These are phyloP conservation scores for Halictus quadricinctus DNA, from an alignment of 2,888 invertebrate species.

Conservation along the genomic window DNA sequence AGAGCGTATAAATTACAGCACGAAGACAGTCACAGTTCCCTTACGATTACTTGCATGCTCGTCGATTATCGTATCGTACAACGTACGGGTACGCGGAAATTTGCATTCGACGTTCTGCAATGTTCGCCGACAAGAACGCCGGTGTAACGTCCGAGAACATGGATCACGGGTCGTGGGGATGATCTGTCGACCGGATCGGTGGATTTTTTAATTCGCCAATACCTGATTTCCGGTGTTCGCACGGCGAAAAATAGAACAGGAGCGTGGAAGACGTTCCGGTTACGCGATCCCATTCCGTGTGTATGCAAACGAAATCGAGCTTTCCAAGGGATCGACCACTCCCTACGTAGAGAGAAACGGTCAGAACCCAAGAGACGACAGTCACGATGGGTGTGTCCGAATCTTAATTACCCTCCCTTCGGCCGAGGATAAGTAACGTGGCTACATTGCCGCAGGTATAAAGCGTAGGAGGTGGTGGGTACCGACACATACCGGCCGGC, in stretches of 20 bases:
- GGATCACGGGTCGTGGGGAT: neutral
- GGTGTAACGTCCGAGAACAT: constrained; percentile 15
- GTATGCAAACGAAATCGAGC: constrained; percentile 78
- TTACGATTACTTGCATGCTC: constrained; percentile 19
- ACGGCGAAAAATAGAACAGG: constrained; percentile 31
- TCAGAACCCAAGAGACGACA: constrained; percentile 80
- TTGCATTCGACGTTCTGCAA: constrained; percentile 44
- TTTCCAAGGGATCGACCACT: constrained; percentile 78
- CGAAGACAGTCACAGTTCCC: constrained; percentile 18
- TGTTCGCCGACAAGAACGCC: neutral
- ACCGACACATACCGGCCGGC: constrained; percentile 70
- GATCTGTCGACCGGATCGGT: neutral
- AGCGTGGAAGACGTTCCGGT: constrained; percentile 61
- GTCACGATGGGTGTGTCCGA: constrained; percentile 81
- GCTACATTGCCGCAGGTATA: constrained; percentile 67
- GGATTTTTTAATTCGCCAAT: constrained; percentile 5
- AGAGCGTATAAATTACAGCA: neutral
- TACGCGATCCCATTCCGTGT: constrained; percentile 47
- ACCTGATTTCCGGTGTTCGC: constrained; percentile 34
- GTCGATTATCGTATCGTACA: neutral
- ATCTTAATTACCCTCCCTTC: constrained; percentile 81
- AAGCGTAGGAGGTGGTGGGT: constrained; percentile 63
- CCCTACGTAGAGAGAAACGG: constrained; percentile 77
- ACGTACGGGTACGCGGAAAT: constrained; percentile 23
- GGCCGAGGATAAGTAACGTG: constrained; percentile 77